Conservation (phyloP, 1,140 invertebrate species). For the Drosophila trapezifrons region DNA sequence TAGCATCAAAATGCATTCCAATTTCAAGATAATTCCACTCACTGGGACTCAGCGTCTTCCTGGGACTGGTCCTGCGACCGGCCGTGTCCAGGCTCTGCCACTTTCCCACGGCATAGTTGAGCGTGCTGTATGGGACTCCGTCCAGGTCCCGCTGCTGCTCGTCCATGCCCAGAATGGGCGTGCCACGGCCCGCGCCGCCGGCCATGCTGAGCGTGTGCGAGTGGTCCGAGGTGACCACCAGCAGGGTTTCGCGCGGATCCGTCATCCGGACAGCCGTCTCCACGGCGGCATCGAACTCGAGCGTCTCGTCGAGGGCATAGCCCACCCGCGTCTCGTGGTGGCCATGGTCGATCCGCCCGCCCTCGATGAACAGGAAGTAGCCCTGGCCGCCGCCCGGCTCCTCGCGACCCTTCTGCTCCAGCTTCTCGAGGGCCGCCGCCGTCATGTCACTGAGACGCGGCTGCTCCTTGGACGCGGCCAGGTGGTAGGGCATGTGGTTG, state of each 20-base stretch:
- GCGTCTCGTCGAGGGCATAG: constrained; percentile 88
- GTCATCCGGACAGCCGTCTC: constrained; percentile 86
- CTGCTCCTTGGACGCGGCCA: constrained; percentile 85
- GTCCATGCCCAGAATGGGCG: constrained; percentile 87
- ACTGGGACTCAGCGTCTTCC: constrained; percentile 54
- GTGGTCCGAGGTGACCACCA: constrained; percentile 89
- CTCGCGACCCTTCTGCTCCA: constrained; percentile 75
- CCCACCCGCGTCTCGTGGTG: constrained; percentile 88
- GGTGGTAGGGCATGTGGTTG: constrained; percentile 85
- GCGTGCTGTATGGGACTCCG: constrained; percentile 86
- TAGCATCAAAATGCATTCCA: neutral
- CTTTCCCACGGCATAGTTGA: constrained; percentile 89
- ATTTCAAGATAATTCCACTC: constrained; percentile 6
- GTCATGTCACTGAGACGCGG: constrained; percentile 92
- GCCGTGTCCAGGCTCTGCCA: constrained; percentile 84
- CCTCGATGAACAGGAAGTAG: constrained; percentile 87
- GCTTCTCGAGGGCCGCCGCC: constrained; percentile 88
- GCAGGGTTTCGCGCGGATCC: constrained; percentile 86
- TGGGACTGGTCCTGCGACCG: constrained; percentile 56
- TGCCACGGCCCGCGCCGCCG: constrained; percentile 89
- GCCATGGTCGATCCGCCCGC: constrained; percentile 89
- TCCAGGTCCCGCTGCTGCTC: constrained; percentile 53
- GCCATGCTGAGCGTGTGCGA: constrained; percentile 88
- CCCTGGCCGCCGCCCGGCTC: constrained; percentile 86
- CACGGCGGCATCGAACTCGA: constrained; percentile 88